Evolutionary conservation across 2,888 invertebrate genomes (phyloP), one percentile per base, ranked within the genome.

Genomic region (Hemistola chrysoprasaria): DNA sequence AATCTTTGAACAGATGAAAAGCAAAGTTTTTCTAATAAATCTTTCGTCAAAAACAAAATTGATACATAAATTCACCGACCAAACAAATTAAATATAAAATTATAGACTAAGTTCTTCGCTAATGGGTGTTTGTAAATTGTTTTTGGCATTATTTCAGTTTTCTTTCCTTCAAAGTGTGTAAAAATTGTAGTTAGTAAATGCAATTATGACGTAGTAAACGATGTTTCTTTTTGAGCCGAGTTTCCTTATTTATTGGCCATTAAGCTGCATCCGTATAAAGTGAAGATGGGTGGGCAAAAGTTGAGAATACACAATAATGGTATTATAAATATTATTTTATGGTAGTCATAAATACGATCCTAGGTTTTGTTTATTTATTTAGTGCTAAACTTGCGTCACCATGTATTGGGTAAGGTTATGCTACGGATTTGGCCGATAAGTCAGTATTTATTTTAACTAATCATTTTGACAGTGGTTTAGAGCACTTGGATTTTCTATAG

Each of bases 61-160:
- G 57, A 65, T 65, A 54, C 59, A 70, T 72, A 76, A 76, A 71
- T 75, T 60, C 42, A 56, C 52, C 46, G 39, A 47, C 51, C 31
- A 50, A 69, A 65, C 65, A 65, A 72, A 73, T 68, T 62, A 69
- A 71, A 76, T 71, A 71, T 70, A 61, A 74, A 76, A 71, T 69
- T 71, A 78, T 74, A 71, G 71, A 66, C 65, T 53, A 78, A 78
- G 74, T 78, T 77, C 43, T 38, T 50, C 50, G 59, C 47, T 76
- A 73, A 78, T 74, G 74, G 75, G 65, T 71, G 71, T 78, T 77
- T 51, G 54, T 35, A 69, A 77, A 73, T 77, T 75, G 68, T 71
- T 78, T 71, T 65, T 42, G 51, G 47, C 70, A 58, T 69, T 67
- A 68, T 70, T 68, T 71, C 55, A 54, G 54, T 62, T 66, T 65